Evolutionary conservation across 2,888 invertebrate species (phyloP).

Genomic region (Lasioglossum malachurum): DNA sequence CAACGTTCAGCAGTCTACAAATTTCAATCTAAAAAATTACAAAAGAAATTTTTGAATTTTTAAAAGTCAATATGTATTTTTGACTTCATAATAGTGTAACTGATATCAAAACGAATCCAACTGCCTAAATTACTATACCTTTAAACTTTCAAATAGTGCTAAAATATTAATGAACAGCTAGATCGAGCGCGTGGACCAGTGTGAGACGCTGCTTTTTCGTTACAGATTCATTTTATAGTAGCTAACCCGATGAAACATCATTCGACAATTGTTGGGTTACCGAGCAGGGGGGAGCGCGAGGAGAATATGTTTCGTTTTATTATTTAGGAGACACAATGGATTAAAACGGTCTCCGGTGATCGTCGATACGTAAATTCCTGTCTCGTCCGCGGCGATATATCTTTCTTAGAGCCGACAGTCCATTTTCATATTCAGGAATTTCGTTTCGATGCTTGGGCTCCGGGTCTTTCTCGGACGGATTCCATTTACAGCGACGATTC

Average conservation of each 20-base stretch:
- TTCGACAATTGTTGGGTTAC: not conserved
- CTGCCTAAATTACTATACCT: no score
- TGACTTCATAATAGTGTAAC: no score
- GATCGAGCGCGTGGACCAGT: no score
- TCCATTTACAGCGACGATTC: slow-evolving; percentile 8
- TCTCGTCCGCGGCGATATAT: not conserved
- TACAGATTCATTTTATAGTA: not conserved
- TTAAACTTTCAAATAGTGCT: no score
- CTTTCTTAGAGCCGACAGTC: not conserved
- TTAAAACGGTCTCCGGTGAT: not conserved
- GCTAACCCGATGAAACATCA: not conserved
- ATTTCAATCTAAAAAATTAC: no score
- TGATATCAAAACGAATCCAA: no score
- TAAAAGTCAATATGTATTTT: no score
- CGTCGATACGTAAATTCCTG: not conserved
- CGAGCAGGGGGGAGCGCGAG: not conserved
- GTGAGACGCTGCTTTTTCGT: no score
- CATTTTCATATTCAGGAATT: slow-evolving; percentile 12
- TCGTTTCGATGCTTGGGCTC: not conserved
- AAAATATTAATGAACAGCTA: no score
- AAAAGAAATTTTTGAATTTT: no score
- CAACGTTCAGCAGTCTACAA: no score
- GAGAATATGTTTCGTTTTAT: not conserved
- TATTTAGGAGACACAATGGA: no score
- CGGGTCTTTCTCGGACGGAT: not conserved